A percentile compares a stretch with the other conserved stretches of the same genome.
Conservation (phyloP, 2,888 invertebrate species). For the Rhagophthalmus giganteus region DNA sequence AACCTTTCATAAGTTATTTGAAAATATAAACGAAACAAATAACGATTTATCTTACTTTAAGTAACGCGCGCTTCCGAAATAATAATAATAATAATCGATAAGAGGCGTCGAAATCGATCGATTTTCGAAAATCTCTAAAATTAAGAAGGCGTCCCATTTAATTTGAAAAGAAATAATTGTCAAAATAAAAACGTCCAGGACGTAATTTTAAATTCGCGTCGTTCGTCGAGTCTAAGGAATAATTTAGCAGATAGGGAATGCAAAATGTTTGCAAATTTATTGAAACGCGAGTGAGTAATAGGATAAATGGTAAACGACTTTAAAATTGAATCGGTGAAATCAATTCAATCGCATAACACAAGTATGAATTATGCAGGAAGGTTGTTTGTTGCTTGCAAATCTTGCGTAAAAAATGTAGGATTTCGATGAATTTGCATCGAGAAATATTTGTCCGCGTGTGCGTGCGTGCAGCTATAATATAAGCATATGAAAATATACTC, state of each 20-base stretch:
- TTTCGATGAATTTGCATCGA: constrained; percentile 21
- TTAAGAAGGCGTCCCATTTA: too few relatives aligned
- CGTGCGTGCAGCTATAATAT: constrained; percentile 12
- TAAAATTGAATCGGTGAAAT: constrained; percentile 35
- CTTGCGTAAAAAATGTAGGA: constrained; percentile 19
- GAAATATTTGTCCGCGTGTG: constrained; percentile 11
- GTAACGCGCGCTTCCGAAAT: too few relatives aligned
- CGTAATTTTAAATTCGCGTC: background rate
- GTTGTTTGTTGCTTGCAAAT: constrained; percentile 24
- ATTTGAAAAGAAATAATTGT: too few relatives aligned
- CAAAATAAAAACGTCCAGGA: background rate
- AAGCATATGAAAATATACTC: constrained; percentile 7
- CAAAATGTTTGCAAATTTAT: constrained; percentile 34
- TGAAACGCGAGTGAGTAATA: constrained; percentile 28
- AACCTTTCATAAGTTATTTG: constrained; percentile 2
- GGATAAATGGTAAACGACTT: constrained; percentile 38
- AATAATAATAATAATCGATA: too few relatives aligned
- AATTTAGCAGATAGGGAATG: constrained; percentile 25
- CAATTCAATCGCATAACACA: constrained; percentile 36
- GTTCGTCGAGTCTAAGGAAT: background rate
- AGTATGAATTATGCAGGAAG: constrained; percentile 37
- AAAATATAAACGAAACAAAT: background rate
- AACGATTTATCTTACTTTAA: background rate
- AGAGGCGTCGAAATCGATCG: too few relatives aligned
- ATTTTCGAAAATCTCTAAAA: too few relatives aligned